Conservation (phyloP, 2,113 vertebrate genomes). For the Marmota monax region DNA sequence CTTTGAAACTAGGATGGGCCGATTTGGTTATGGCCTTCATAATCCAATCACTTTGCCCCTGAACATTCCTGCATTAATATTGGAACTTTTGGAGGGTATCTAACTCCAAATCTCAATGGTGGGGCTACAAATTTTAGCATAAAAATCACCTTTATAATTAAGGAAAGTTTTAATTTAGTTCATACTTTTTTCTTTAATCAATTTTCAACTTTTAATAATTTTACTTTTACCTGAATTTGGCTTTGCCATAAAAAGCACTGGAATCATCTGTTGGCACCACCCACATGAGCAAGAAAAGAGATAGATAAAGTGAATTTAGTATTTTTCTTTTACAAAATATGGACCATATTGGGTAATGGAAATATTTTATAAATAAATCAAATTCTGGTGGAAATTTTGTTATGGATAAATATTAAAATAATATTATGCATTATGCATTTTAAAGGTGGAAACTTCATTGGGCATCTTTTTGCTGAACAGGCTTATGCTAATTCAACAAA, state of each 20-base stretch:
- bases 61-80: too few relatives aligned
- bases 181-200: background rate
- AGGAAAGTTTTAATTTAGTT: background rate
- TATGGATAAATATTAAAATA: background rate
- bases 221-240: background rate
- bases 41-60: too few relatives aligned
- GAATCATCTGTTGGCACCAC: background rate
- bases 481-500: background rate
- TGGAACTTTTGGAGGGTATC: too few relatives aligned
- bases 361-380: background rate
- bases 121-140: background rate
- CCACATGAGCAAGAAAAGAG: background rate
- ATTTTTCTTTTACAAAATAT: background rate
- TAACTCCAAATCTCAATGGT: background rate
- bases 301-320: background rate
- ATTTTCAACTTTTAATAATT: background rate
- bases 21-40: too few relatives aligned
- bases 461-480: background rate
- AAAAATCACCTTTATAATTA: conserved; percentile 25
- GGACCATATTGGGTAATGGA: background rate
- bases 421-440: background rate
- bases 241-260: background rate
- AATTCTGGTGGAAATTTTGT: background rate
- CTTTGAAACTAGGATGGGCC: too few relatives aligned
- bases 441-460: background rate